These are phyloP conservation scores for Cichladusa arquata DNA, from an alignment of 2,113 vertebrate genomes.

Conservation along the genomic window DNA sequence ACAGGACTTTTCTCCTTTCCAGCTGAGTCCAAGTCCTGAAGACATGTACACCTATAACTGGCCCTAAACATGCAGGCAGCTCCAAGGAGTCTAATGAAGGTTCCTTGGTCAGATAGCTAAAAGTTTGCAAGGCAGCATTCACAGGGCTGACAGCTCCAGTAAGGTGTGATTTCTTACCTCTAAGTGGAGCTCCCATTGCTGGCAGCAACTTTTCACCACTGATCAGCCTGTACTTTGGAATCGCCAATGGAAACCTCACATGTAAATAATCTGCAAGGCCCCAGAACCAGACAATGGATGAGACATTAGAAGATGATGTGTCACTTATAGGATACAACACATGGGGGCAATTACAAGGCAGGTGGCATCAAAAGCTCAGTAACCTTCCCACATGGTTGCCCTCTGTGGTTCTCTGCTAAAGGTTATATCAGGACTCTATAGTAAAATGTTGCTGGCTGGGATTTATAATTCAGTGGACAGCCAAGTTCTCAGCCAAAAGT, in stretches of 20 bases:
- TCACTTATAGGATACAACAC: neutral
- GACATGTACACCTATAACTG: fast-evolving
- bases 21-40: neutral
- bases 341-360: neutral
- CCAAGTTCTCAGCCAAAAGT: neutral
- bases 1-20: neutral
- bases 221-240: neutral
- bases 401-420: neutral
- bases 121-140: neutral
- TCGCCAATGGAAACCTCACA: neutral
- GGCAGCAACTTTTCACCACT: neutral
- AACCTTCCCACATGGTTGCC: neutral
- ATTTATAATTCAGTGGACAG: neutral
- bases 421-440: neutral
- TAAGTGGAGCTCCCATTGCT: neutral
- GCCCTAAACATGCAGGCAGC: fast-evolving
- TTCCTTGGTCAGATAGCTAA: neutral
- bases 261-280: neutral
- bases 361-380: neutral
- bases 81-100: neutral
- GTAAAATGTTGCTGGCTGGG: neutral
- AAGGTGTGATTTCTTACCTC: neutral
- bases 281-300: neutral
- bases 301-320: neutral
- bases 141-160: neutral